Evolutionary conservation across 2,113 vertebrate species (phyloP).

Genomic region (Callipepla squamata): DNA sequence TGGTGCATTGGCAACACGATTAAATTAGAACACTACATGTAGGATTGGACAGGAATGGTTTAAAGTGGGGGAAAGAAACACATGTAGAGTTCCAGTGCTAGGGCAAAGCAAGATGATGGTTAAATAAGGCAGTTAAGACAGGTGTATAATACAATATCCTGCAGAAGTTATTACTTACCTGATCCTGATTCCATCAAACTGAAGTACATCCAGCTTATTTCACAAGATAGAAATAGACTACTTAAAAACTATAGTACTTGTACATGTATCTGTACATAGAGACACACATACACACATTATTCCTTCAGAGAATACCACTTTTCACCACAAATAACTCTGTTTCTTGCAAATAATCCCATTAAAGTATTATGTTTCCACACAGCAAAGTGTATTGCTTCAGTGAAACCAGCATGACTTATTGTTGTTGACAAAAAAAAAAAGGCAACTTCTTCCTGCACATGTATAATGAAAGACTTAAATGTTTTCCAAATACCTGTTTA

Average conservation of each 20-base stretch:
- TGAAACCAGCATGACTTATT: background rate
- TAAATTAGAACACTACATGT: background rate
- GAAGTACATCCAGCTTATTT: background rate
- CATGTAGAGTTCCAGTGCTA: background rate
- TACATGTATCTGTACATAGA: accelerated
- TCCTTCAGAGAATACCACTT: background rate
- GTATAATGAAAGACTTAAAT: slow-evolving; percentile 16
- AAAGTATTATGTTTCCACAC: background rate
- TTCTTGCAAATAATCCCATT: background rate
- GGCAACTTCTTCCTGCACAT: background rate
- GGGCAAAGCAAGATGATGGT: accelerated
- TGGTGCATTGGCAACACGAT: background rate
- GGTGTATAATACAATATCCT: background rate
- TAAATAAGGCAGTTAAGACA: background rate
- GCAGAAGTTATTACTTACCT: background rate
- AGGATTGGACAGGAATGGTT: background rate
- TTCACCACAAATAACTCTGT: background rate
- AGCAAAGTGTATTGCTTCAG: background rate
- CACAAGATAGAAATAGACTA: background rate
- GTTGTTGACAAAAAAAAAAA: background rate
- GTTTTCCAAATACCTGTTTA: background rate
- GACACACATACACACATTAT: accelerated
- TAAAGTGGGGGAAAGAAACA: background rate
- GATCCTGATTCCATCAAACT: background rate
- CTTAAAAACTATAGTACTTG: background rate